A percentile compares a stretch with the other conserved stretches of the same genome.
These are phyloP conservation scores for Nerophis ophidion DNA, from an alignment of 2,113 vertebrate species.

Conservation along the genomic window DNA sequence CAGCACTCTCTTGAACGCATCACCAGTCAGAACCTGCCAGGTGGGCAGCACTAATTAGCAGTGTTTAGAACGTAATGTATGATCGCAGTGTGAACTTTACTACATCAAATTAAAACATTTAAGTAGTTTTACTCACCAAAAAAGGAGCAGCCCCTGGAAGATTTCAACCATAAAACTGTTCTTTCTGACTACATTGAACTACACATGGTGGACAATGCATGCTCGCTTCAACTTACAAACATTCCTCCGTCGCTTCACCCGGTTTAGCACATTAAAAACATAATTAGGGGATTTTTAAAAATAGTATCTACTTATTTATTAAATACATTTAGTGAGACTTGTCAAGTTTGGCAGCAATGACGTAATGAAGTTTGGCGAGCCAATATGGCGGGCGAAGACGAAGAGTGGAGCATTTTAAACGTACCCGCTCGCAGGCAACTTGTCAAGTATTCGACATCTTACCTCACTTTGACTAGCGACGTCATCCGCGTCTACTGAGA, in stretches of 20 bases:
- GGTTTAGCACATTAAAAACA: too few species aligned
- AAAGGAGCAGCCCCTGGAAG: not conserved
- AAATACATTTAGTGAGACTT: not conserved
- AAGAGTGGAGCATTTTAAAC: not conserved
- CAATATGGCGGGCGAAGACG: not conserved
- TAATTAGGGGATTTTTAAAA: too few species aligned
- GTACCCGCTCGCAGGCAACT: not conserved
- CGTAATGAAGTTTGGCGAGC: not conserved
- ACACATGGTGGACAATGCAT: not conserved
- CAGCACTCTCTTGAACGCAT: too few species aligned
- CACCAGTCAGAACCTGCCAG: too few species aligned
- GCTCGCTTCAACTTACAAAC: too few species aligned
- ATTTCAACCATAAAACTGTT: not conserved
- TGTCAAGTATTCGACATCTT: not conserved
- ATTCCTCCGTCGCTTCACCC: too few species aligned
- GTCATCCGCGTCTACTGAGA: not conserved
- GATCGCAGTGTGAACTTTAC: too few species aligned
- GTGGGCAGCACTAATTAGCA: too few species aligned
- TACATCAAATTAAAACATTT: not conserved
- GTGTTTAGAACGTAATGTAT: too few species aligned
- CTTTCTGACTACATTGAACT: not conserved
- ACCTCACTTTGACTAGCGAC: slow-evolving; percentile 4
- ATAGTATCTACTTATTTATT: too few species aligned
- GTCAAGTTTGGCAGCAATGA: not conserved
- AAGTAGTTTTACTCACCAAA: not conserved